phyloP scores from a whole-genome alignment of 2,888 invertebrate genomes.

The Scaeva pyrastri region DNA sequence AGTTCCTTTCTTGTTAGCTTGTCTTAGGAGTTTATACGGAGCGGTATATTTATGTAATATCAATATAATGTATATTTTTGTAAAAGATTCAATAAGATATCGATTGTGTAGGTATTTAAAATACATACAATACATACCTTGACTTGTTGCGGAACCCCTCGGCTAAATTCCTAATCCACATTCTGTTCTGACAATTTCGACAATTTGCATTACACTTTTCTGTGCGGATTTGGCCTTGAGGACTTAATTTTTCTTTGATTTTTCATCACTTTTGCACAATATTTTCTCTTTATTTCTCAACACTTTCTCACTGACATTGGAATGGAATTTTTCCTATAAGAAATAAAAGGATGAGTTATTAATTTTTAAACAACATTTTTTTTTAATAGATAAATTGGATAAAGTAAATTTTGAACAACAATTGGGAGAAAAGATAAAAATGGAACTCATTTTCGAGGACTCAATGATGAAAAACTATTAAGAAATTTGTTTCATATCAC shows the following conservation, averaged over 20 bases:
- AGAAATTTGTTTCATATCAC: too few relatives aligned
- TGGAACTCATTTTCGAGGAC: too few relatives aligned
- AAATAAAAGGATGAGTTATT: conserved; percentile 19
- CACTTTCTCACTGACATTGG: conserved; percentile 54
- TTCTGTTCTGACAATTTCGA: conserved; percentile 72
- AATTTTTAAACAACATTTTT: background rate
- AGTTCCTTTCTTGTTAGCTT: conserved; percentile 54
- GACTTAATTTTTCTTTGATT: conserved; percentile 71
- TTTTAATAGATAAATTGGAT: too few relatives aligned
- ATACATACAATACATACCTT: conserved; percentile 65
- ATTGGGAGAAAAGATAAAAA: too few relatives aligned
- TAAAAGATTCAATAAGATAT: conserved; percentile 29
- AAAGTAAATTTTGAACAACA: too few relatives aligned
- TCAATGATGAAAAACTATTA: too few relatives aligned
- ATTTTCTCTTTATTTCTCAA: conserved; percentile 30
- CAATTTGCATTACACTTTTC: conserved; percentile 76
- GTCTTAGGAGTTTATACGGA: conserved; percentile 39
- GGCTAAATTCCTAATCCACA: conserved; percentile 76
- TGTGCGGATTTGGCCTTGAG: conserved; percentile 57
- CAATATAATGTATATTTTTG: background rate
- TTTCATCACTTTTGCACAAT: conserved; percentile 69
- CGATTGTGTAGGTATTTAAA: conserved; percentile 39
- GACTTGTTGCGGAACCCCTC: conserved; percentile 76
- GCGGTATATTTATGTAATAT: conserved; percentile 19
- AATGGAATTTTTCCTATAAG: conserved; percentile 38